Base-by-base conservation (phyloP, 2,888 invertebrate species). In the Drosophila hamatofila region DNA sequence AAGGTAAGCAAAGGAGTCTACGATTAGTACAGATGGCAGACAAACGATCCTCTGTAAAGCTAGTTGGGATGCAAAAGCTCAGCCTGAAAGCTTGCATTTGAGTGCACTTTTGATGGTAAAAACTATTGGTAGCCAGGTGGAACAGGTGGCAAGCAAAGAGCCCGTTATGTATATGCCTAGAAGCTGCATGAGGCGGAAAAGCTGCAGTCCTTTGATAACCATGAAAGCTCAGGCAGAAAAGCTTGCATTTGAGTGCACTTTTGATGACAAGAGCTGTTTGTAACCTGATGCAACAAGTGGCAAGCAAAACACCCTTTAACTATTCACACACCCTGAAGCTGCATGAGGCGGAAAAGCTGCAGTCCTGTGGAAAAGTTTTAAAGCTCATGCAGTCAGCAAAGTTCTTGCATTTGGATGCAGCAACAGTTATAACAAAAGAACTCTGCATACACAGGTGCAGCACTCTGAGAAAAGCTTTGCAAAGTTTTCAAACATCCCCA, bases 1-100 rank as follows among this genome's bases (percentile, higher is more conserved):
- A 93, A 91, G 93, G 93, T 93, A 84, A 87, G 64, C 57, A 76
- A 73, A 60, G 61, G 56, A 37, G 30, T n/a, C 18, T 3, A n/a
- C n/a, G n/a, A n/a, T n/a, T n/a, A n/a, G n/a, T n/a, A n/a, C n/a
- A n/a, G n/a, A n/a, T n/a, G n/a, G n/a, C n/a, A n/a, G 12, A 25
- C 30, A 58, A 59, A n/a, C 74, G 62, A 67, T 58, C 60, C 44
- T 37, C 16, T 18, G 16, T n/a, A 27, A n/a, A 18, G 48, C 18
- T 30, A 30, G 0, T 14, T 23, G 14, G 21, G 6, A 30, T 30
- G 30, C 11, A 6, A 21, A 33, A 51, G 51, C 51, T 33, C 4
- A 8, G 30, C 6, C 21, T 7, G 1, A 35, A 52, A 52, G 51
- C 51, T 52, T 23, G 35, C 51, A 35, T 2, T 16, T 16, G 21